Evolutionary conservation across 2,113 vertebrate genomes (phyloP).

Genomic region (Noctilio leporinus): DNA sequence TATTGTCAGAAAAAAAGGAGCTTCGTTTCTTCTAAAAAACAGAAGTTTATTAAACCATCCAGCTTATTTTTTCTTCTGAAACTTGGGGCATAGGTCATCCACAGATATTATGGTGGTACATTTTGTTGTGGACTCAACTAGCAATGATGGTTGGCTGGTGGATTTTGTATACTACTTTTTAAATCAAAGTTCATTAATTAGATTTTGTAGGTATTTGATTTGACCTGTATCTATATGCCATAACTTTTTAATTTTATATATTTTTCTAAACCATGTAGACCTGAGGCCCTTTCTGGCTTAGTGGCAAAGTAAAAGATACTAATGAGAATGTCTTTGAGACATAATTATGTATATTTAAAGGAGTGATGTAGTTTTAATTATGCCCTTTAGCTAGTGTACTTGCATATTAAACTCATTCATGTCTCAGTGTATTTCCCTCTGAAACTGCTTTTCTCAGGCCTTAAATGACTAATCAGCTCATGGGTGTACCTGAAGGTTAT

Average conservation of each 20-base stretch:
- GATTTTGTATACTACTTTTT: not conserved
- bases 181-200: slow-evolving; percentile 25
- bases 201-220: slow-evolving; percentile 48
- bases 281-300: slow-evolving; percentile 50
- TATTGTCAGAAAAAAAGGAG: slow-evolving; percentile 1
- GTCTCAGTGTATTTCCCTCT: slow-evolving; percentile 64
- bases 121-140: slow-evolving; percentile 17
- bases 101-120: not conserved
- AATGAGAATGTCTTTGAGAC: slow-evolving; percentile 72
- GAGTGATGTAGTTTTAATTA: slow-evolving; percentile 76
- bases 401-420: slow-evolving; percentile 65
- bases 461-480: slow-evolving; percentile 65
- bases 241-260: slow-evolving; percentile 56
- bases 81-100: not conserved
- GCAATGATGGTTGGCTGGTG: not conserved
- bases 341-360: slow-evolving; percentile 78
- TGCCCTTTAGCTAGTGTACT: slow-evolving; percentile 67
- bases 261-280: slow-evolving; percentile 55
- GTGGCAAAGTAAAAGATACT: slow-evolving; percentile 60
- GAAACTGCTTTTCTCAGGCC: slow-evolving; percentile 67
- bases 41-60: not conserved
- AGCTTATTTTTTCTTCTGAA: slow-evolving; percentile 28
- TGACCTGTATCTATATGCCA: slow-evolving; percentile 21
- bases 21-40: not conserved
- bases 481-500: slow-evolving; percentile 59